These are phyloP conservation scores for Drosophila pallidifrons DNA, from an alignment of 1,140 invertebrate genomes.

Conservation along the genomic window DNA sequence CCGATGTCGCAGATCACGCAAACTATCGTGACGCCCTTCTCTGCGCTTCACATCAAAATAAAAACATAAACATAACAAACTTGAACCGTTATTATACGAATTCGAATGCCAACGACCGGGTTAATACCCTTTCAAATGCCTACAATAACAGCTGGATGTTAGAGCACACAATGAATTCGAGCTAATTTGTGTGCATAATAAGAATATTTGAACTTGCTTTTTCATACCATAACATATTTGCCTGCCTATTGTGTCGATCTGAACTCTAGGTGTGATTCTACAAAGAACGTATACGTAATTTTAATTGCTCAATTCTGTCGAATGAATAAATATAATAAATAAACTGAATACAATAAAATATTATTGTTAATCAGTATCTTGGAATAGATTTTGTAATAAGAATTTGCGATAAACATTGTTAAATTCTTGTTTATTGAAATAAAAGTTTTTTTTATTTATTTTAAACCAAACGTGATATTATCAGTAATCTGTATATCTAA, in stretches of 20 bases:
- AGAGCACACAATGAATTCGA: neutral
- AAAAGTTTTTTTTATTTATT: too few relatives aligned
- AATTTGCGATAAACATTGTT: too few relatives aligned
- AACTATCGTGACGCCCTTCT: slow-evolving; percentile 60
- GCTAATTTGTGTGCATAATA: slow-evolving; percentile 10
- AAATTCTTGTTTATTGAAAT: too few relatives aligned
- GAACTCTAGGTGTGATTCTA: neutral
- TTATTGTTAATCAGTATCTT: too few relatives aligned
- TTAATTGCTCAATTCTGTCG: neutral
- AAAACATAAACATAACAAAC: neutral
- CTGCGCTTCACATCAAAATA: slow-evolving; percentile 54
- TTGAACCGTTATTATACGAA: neutral
- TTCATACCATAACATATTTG: neutral
- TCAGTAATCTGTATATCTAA: too few relatives aligned
- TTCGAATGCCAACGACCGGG: neutral
- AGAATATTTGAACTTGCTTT: neutral
- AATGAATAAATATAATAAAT: neutral
- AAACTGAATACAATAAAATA: too few relatives aligned
- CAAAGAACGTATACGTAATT: neutral
- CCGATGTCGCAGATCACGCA: slow-evolving; percentile 45
- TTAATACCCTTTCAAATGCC: slow-evolving; percentile 1
- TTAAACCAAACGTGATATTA: too few relatives aligned
- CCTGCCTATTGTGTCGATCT: neutral
- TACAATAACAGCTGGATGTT: neutral
- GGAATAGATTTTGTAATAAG: too few relatives aligned